Evolutionary conservation across 2,888 invertebrate species (phyloP).

Genomic region (Ctena decussata): DNA sequence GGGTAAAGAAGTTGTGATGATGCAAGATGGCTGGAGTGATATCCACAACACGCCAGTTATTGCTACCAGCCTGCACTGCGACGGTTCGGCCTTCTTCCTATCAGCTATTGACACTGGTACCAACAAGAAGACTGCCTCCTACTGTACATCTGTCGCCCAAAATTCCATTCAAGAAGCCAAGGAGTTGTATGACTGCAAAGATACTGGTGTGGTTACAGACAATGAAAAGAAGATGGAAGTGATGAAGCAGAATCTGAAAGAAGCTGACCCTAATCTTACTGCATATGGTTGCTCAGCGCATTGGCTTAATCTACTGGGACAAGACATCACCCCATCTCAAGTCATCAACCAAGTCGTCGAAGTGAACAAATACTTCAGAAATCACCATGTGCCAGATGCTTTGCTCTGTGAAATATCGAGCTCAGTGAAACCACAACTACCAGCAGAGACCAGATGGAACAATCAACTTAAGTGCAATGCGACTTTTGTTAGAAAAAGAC

Average conservation of each 20-base stretch:
- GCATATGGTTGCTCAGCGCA: constrained; percentile 38
- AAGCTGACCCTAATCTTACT: constrained; percentile 14
- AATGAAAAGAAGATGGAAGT: constrained; percentile 46
- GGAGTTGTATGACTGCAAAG: constrained; percentile 39
- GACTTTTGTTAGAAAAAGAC: constrained; percentile 33
- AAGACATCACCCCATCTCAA: constrained; percentile 40
- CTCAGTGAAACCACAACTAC: constrained; percentile 24
- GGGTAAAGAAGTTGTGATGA: constrained; percentile 40
- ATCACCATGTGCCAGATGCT: constrained; percentile 39
- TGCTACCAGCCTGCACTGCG: constrained; percentile 30
- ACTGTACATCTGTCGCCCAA: constrained; percentile 25
- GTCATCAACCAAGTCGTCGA: constrained; percentile 44
- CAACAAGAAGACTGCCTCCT: too few relatives aligned
- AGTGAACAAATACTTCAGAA: constrained; percentile 50
- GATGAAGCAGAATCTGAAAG: constrained; percentile 31
- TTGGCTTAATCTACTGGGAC: constrained; percentile 42
- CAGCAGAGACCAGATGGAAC: constrained; percentile 34
- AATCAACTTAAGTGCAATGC: constrained; percentile 30
- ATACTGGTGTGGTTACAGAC: constrained; percentile 41
- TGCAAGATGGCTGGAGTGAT: too few relatives aligned
- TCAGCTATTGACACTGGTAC: too few relatives aligned
- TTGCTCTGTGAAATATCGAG: constrained; percentile 17
- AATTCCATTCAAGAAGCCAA: constrained; percentile 20
- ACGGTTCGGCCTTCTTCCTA: constrained; percentile 32
- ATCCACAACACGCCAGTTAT: constrained; percentile 51